Base-by-base conservation (phyloP, 2,797 vertebrate species). In the Coendou prehensilis region DNA sequence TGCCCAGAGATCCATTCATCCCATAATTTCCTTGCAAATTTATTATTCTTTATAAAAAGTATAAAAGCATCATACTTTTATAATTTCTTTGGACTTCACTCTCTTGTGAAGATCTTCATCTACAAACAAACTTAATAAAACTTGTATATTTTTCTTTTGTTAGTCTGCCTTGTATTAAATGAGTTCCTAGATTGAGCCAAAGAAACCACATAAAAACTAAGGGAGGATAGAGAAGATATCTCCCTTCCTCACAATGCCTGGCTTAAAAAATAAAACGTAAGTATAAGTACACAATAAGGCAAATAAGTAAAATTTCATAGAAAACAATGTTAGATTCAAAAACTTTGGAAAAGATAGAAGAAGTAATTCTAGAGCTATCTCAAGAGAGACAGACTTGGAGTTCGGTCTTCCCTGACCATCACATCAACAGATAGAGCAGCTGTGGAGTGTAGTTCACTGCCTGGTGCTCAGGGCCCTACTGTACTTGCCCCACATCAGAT, bases 221-320 rank as follows among this genome's bases (percentile, higher is more conserved):
- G 50, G 71, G 56, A 20, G 37, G 59, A 11, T 56, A 67, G 57
- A 83, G 26, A 28, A 2, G 5, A 14, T 73, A 54, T 26, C 26
- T 47, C 9, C 20, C n/a, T 57, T 4, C 37, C 50, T 63, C 45
- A 75, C 6, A 75, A 90, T 82, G 30, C 6, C 26, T 82, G 23
- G 7, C 7, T 88, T 67, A 73, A 63, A 88, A 59, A 76, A 59
- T 78, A 63, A 88, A 86, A 37, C 23, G 22, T 11, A 91, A 73
- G 37, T 47, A 17, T 9, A 87, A 84, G 50, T 54, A 41, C 26
- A 75, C 17, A 47, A 30, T 73, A 50, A 92, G 54, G n/a, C 33
- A 61, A 83, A 81, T 73, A 63, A 91, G 67, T 33, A 90, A 23
- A 88, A 78, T 95, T 91, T 91, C 71, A 86, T 61, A 47, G 52